phyloP scores from a whole-genome alignment of 2,113 vertebrate genomes.

The Jacana jacana region DNA sequence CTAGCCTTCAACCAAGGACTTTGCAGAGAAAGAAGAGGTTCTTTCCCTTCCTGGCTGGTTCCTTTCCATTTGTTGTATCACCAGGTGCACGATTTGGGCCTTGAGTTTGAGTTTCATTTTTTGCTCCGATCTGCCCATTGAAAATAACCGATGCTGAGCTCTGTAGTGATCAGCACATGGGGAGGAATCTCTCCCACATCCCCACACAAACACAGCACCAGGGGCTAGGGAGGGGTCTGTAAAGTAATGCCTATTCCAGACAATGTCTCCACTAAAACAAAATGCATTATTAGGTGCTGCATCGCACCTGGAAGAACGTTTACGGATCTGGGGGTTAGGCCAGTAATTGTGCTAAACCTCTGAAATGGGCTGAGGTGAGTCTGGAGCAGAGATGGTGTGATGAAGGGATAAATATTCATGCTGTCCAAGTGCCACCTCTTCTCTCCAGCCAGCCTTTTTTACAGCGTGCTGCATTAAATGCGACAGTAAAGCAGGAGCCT shows the following conservation, averaged over 20 bases:
- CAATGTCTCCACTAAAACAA: background rate
- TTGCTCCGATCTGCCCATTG: background rate
- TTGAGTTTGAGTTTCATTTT: background rate
- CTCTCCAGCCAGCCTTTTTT: background rate
- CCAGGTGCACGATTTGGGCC: background rate
- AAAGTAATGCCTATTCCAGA: background rate
- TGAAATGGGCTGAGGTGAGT: background rate
- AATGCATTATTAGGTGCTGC: background rate
- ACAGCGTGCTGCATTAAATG: background rate
- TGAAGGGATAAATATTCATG: background rate
- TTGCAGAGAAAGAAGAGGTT: background rate
- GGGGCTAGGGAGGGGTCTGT: background rate
- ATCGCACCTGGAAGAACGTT: background rate
- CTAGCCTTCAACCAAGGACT: background rate
- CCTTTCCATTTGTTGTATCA: background rate
- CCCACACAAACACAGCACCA: background rate
- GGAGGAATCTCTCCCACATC: background rate
- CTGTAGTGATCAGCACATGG: no score
- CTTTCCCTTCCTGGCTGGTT: background rate
- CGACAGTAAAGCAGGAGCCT: background rate
- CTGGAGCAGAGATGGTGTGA: background rate
- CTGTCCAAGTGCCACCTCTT: background rate
- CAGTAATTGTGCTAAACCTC: background rate
- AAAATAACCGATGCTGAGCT: background rate
- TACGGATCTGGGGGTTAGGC: accelerated